phyloP scores from a whole-genome alignment of 2,113 vertebrate species.

The Rhinopomastus cyanomelas region DNA sequence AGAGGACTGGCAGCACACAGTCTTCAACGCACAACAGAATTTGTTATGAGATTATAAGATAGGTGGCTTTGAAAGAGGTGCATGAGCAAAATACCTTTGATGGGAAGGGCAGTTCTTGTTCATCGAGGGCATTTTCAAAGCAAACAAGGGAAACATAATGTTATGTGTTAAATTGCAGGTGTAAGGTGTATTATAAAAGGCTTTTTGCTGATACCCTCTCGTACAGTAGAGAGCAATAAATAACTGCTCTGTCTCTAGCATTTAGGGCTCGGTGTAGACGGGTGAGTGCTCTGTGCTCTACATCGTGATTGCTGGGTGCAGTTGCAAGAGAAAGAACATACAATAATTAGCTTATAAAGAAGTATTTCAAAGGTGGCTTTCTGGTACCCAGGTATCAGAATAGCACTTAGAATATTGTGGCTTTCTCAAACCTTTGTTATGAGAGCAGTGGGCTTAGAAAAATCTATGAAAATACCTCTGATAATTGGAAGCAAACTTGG shows the following conservation, averaged over 20 bases:
- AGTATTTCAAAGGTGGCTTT: not conserved
- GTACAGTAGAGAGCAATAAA: not conserved
- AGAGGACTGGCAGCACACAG: not conserved
- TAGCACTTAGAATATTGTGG: not conserved
- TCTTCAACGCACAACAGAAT: not conserved
- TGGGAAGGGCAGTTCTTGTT: not conserved
- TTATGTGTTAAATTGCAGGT: not conserved
- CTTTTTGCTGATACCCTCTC: not conserved
- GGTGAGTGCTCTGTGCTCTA: not conserved
- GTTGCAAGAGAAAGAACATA: not conserved
- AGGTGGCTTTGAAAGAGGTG: not conserved
- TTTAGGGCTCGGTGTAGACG: not conserved
- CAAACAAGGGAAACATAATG: not conserved
- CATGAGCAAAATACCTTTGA: not conserved
- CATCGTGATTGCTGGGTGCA: not conserved
- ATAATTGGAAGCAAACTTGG: not conserved
- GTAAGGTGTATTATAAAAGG: not conserved
- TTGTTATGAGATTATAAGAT: not conserved
- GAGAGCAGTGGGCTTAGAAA: not conserved
- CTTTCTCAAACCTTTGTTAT: not conserved
- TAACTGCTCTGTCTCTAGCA: not conserved
- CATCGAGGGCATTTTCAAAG: not conserved
- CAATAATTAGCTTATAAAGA: not conserved
- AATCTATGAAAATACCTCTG: not conserved
- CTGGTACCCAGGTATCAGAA: not conserved